These are phyloP conservation scores for Catostylus mosaicus DNA, from an alignment of 30 jellyfish, hydroid and myxozoan species.

Conservation along the genomic window DNA sequence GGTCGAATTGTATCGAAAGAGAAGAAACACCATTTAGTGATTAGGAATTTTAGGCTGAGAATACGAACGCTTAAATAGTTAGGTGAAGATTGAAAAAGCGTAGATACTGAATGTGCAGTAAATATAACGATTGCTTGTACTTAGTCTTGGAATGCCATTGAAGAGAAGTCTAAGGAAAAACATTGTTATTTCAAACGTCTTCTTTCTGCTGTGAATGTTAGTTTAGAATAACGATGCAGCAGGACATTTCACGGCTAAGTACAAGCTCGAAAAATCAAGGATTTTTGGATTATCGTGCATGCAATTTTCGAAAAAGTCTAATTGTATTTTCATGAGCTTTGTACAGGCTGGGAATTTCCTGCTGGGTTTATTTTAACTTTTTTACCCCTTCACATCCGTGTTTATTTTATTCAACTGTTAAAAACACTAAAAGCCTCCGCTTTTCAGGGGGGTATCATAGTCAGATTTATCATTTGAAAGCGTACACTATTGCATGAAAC, in stretches of 20 bases:
- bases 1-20: conserved; percentile 60
- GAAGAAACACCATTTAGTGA: conserved; percentile 20
- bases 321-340: conserved; percentile 12
- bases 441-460: too few relatives aligned
- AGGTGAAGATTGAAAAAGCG: not conserved
- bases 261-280: conserved; percentile 55
- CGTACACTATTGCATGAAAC: too few relatives aligned
- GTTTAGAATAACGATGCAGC: conserved; percentile 25
- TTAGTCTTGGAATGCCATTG: conserved; percentile 71
- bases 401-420: too few relatives aligned
- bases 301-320: not conserved
- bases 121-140: conserved; percentile 44
- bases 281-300: not conserved
- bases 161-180: not conserved
- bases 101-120: not conserved
- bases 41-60: too few relatives aligned
- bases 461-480: too few relatives aligned
- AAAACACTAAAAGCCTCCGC: too few relatives aligned
- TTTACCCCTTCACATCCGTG: too few relatives aligned
- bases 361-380: conserved; percentile 9
- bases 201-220: not conserved
- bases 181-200: conserved; percentile 1
- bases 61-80: not conserved
- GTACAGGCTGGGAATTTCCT: conserved; percentile 54
- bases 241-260: conserved; percentile 96